Evolutionary conservation across 2,888 invertebrate genomes (phyloP), one percentile per base, ranked within the genome.

Genomic region (Drosophila gaucha): DNA sequence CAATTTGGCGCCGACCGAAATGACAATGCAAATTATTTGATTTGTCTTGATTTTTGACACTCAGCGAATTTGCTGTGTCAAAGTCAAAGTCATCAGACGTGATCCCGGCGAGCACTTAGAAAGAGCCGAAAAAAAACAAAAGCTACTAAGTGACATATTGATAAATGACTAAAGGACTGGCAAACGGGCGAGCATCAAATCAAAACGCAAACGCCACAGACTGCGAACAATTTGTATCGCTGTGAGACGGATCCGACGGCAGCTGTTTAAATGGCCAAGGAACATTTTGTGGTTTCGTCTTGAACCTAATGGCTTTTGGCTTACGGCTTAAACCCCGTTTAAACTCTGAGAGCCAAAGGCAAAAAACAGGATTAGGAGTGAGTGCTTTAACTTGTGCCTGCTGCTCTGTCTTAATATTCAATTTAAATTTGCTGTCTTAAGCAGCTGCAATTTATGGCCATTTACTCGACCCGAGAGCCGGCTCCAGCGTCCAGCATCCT

Each of bases 141-240:
- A 55, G 71, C 67, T 30, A 60, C 76, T 82, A 82, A 86, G 83
- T 80, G 79, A 78, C 79, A 80, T 72, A 74, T 80, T 80, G 79
- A 80, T 64, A 69, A 80, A 80, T 78, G 79, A 66, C 69, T 69
- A 31, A 52, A 39, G 41, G 20, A 57, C 54, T 35, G 41, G 28
- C 31, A 20, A 47, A 36, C 8, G 49, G 50, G 26, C 20, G 22
- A 51, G 30, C 49, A 18, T 31, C 51, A 67, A 73, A 65, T 65
- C 73, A 75, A 51, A 74, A 46, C 50, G 38, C 63, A 67, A 66
- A 67, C 33, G 59, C 49, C 59, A 58, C 43, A 54, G 51, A 56
- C 62, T 44, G 51, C 36, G 24, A 22, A 26, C 70, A 74, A 58
- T 74, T 74, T 74, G 68, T 67, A n/a, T n/a, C 52, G 30, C 28